Percentiles rank a stretch among this genome's conserved stretches.
Conservation (phyloP, 2,113 vertebrate species). For the Crotalus horridus region DNA sequence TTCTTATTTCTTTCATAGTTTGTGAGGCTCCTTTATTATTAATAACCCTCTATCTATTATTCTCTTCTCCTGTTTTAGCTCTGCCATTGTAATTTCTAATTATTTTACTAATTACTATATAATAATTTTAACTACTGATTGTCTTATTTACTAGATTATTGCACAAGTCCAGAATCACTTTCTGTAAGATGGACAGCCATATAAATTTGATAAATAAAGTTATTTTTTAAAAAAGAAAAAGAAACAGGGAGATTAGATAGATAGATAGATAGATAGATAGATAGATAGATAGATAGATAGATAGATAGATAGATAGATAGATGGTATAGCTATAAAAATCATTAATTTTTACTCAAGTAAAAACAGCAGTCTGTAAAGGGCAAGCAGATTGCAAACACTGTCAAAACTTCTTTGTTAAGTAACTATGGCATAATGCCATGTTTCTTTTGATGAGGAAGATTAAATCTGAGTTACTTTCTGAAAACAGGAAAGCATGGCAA, state of each 20-base stretch:
- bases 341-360: not conserved
- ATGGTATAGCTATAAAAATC: not conserved
- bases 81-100: not conserved
- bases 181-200: not conserved
- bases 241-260: not conserved
- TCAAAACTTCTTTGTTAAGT: conserved; percentile 31
- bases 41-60: not conserved
- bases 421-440: conserved; percentile 57
- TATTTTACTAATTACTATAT: not conserved
- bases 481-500: conserved; percentile 68
- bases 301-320: not conserved
- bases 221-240: not conserved
- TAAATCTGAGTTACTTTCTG: conserved; percentile 54
- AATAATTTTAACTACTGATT: not conserved
- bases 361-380: not conserved
- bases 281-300: not conserved
- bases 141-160: not conserved
- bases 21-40: not conserved
- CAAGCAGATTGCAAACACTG: not conserved
- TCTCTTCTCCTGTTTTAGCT: not conserved
- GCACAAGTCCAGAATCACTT: not conserved
- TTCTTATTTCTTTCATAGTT: not conserved
- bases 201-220: not conserved
- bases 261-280: no score
- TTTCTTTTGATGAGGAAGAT: conserved; percentile 59